Percentiles rank a stretch among this genome's conserved stretches.
phyloP scores from a whole-genome alignment of 2,797 vertebrate genomes.

The Heliangelus exortis region DNA sequence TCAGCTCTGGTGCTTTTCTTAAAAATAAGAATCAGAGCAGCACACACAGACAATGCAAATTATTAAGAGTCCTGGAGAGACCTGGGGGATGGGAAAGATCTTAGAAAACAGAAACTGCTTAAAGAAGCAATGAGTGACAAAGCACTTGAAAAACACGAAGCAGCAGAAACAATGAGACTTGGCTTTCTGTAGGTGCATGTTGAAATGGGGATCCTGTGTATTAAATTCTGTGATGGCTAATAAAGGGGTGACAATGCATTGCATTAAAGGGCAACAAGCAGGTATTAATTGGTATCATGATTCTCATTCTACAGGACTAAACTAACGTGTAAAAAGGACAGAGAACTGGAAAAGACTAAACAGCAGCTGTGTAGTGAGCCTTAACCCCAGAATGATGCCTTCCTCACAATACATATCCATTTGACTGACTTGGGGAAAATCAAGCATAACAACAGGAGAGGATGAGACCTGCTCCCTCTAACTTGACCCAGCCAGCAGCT shows the following conservation, averaged over 20 bases:
- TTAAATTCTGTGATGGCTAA: background rate
- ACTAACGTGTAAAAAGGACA: background rate
- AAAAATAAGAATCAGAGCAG: background rate
- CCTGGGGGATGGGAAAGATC: background rate
- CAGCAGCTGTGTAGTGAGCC: background rate
- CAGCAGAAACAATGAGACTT: background rate
- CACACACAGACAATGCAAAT: background rate
- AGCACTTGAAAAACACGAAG: background rate
- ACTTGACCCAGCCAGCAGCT: background rate
- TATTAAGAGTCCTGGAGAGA: background rate
- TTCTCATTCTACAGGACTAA: background rate
- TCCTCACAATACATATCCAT: background rate
- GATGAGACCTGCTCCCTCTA: background rate
- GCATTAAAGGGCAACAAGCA: background rate
- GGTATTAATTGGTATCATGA: background rate
- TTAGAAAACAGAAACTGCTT: background rate
- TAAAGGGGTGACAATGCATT: background rate
- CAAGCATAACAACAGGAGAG: background rate
- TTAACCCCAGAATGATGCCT: background rate
- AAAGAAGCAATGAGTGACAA: background rate
- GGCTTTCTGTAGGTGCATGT: accelerated
- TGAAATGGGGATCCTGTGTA: background rate
- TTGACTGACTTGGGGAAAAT: background rate
- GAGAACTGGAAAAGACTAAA: background rate
- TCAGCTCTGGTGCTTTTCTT: background rate